Base-by-base conservation (phyloP, 1,140 invertebrate genomes). In the Trichomalopsis sarcophagae region DNA sequence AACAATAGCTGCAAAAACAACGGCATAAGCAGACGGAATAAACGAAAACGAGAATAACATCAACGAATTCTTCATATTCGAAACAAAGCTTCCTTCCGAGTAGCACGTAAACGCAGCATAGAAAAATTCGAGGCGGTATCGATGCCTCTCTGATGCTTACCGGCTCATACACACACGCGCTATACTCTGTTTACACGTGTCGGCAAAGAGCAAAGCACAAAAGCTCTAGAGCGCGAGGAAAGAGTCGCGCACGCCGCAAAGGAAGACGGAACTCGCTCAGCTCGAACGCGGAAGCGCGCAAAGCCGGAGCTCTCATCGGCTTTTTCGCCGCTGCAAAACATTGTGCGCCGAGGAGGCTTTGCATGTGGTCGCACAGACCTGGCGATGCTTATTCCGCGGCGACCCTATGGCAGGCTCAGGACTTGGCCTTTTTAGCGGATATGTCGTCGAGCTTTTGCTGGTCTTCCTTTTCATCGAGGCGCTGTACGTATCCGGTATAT, bases 1-100 rank as follows among this genome's bases (percentile, higher is more conserved):
- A 62, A 62, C 55, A 62, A 62, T 62, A 62, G 55, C 55, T 21
- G 55, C 55, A 62, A 62, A 62, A 62, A 62, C 55, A 62, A 62
- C 55, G n/a, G 13, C 13, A 50, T 4, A 17, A 50, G 47, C 55
- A 62, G 17, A 6, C 55, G 7, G 10, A 44, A 44, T 27, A 27
- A 62, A 62, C 5, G 33, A 6, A 62, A 62, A 21, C 55, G 55
- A 62, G 55, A 21, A 62, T n/a, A 62, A n/a, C 5, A n/a, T 62
- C 55, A 62, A 62, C 55, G 17, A 62, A 62, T 62, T 62, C 21
- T 62, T 62, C 21, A n/a, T 27, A 27, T n/a, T 62, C 55, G 17
- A 62, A 62, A 55, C 50, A 55, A 55, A 62, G 7, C 55, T 4
- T 62, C 17, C 21, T 4, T 62, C 40, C 55, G 55, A 62, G 17